phyloP scores from a whole-genome alignment of 2,888 invertebrate genomes.

The Drosophila mimetica region DNA sequence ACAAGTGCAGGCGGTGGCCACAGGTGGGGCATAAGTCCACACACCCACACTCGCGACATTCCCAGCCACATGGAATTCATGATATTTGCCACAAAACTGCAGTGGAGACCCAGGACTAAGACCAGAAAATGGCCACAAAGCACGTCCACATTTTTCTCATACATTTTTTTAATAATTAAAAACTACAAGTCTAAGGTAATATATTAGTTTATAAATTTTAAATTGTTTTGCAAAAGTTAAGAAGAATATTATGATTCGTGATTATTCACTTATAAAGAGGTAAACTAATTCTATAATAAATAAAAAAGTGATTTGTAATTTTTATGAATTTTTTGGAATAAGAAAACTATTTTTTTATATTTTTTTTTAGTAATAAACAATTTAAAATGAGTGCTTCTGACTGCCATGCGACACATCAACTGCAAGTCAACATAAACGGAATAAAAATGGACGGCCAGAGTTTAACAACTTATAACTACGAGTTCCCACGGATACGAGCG shows the following conservation, averaged over 20 bases:
- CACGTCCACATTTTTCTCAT: slow-evolving; percentile 8
- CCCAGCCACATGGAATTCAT: slow-evolving; percentile 3
- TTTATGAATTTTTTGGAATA: no score
- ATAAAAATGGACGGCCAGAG: slow-evolving; percentile 11
- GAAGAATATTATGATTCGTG: neutral
- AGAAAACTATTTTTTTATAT: no score
- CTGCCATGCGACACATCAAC: neutral
- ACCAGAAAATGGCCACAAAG: slow-evolving; percentile 21
- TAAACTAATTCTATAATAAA: neutral
- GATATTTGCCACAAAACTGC: slow-evolving; percentile 10
- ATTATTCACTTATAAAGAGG: neutral
- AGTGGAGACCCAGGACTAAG: neutral
- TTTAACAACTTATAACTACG: slow-evolving; percentile 19
- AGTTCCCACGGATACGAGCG: slow-evolving; percentile 8
- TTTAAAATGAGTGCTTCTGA: neutral
- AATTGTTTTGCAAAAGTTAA: neutral
- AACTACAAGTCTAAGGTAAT: slow-evolving; percentile 1
- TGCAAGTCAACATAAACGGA: neutral
- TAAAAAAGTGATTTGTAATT: neutral
- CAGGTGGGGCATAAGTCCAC: slow-evolving; percentile 11
- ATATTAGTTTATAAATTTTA: neutral
- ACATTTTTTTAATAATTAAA: slow-evolving; percentile 2
- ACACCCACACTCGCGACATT: slow-evolving; percentile 16
- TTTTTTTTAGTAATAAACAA: no score
- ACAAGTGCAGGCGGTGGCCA: slow-evolving; percentile 7